Percentiles rank a stretch among this genome's conserved stretches.
Evolutionary conservation across 2,888 invertebrate genomes (phyloP).

Genomic region (Elegia similella): DNA sequence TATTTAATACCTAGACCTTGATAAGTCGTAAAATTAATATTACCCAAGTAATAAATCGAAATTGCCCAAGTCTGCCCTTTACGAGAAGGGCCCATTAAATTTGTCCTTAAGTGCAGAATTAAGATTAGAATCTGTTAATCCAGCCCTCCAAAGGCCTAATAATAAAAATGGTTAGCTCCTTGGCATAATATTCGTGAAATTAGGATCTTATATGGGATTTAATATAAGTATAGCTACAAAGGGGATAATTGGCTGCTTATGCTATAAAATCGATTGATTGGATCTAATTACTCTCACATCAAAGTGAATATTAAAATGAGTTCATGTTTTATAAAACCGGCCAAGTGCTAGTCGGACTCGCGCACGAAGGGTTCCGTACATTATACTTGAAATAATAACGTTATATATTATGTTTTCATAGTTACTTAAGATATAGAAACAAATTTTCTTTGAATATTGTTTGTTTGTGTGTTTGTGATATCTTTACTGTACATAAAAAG

Average conservation of each 20-base stretch:
- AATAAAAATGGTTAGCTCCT: slow-evolving; percentile 12
- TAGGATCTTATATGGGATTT: neutral
- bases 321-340: too few relatives aligned
- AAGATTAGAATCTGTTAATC: slow-evolving; percentile 23
- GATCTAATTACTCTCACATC: too few relatives aligned
- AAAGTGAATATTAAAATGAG: too few relatives aligned
- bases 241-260: neutral
- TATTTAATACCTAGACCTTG: neutral
- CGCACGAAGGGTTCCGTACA: too few relatives aligned
- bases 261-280: too few relatives aligned
- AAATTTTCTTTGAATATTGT: too few relatives aligned
- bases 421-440: too few relatives aligned
- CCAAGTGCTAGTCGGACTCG: too few relatives aligned
- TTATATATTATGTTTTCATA: too few relatives aligned
- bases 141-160: slow-evolving; percentile 7
- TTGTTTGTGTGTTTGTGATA: too few relatives aligned
- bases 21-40: slow-evolving; percentile 1
- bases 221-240: neutral
- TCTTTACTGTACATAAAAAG: too few relatives aligned
- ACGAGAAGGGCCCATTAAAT: slow-evolving; percentile 18
- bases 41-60: slow-evolving; percentile 14
- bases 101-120: slow-evolving; percentile 18
- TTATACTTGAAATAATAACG: too few relatives aligned
- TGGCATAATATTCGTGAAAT: neutral
- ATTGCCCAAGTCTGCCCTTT: slow-evolving; percentile 14